These are phyloP conservation scores for Cyrtodaria siliqua DNA, from an alignment of 2,888 invertebrate genomes.

Conservation along the genomic window DNA sequence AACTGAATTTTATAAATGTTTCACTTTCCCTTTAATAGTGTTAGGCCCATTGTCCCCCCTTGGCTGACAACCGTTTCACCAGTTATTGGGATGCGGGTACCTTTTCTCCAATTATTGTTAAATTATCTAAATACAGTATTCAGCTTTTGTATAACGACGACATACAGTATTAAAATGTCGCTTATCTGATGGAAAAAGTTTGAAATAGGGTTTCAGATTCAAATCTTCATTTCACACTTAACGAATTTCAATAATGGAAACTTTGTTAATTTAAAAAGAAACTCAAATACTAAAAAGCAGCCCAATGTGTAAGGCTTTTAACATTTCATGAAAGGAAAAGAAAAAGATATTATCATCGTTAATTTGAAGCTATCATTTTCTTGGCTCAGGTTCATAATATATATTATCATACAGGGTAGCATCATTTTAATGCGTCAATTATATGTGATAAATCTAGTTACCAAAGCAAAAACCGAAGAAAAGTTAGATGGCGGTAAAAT, in stretches of 20 bases:
- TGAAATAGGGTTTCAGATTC: constrained; percentile 57
- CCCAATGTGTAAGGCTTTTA: constrained; percentile 60
- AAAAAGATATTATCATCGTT: constrained; percentile 59
- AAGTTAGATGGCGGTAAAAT: too few species aligned
- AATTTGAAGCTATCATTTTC: constrained; percentile 47
- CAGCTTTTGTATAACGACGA: constrained; percentile 51
- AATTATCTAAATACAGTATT: constrained; percentile 57
- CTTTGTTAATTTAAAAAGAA: constrained; percentile 61
- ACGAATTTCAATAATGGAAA: constrained; percentile 51
- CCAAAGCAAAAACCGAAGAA: not conserved
- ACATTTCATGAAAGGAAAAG: constrained; percentile 61
- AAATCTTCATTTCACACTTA: constrained; percentile 60
- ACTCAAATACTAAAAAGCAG: constrained; percentile 40
- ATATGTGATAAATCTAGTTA: constrained; percentile 1
- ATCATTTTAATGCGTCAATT: constrained; percentile 9
- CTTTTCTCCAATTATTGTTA: constrained; percentile 35
- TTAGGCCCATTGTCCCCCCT: too few species aligned
- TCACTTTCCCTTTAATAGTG: too few species aligned
- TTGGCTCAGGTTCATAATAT: constrained; percentile 4
- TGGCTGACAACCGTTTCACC: too few species aligned
- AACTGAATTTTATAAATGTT: too few species aligned
- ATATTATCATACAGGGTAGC: not conserved
- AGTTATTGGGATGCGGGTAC: not conserved
- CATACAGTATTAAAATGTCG: constrained; percentile 47
- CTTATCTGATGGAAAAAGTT: constrained; percentile 47